These are phyloP conservation scores for Apantesis nais DNA, from an alignment of 2,888 invertebrate genomes.

Conservation along the genomic window DNA sequence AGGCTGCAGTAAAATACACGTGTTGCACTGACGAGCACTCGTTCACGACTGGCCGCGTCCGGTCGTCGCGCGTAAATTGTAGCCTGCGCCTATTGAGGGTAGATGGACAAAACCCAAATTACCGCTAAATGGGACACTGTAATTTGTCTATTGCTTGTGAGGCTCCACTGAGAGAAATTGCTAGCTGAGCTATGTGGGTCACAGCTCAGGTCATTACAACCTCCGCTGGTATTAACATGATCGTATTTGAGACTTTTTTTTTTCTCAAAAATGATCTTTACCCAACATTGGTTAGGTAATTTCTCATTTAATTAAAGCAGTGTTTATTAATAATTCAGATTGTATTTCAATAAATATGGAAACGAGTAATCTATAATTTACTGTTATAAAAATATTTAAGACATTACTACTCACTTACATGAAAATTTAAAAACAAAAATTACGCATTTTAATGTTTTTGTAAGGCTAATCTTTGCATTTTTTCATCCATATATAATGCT, in stretches of 20 bases:
- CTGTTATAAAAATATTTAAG: neutral
- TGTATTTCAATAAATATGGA: neutral
- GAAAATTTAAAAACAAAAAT: no score
- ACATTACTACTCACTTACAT: neutral
- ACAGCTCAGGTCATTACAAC: constrained; percentile 39
- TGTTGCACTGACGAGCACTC: constrained; percentile 57
- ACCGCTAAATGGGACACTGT: constrained; percentile 69
- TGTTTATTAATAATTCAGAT: neutral
- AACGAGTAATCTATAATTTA: no score
- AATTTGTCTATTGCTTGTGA: constrained; percentile 68
- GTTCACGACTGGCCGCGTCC: constrained; percentile 69
- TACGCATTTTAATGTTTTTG: no score
- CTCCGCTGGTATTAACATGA: constrained; percentile 15
- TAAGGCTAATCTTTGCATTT: neutral
- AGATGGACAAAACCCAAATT: constrained; percentile 70
- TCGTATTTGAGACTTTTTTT: constrained; percentile 1
- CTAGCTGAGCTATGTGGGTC: constrained; percentile 54
- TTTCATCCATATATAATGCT: neutral
- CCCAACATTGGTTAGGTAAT: neutral
- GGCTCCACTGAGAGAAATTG: constrained; percentile 61
- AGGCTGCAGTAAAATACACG: constrained; percentile 75
- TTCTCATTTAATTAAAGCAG: neutral
- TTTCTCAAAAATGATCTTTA: neutral
- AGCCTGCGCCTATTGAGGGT: constrained; percentile 63
- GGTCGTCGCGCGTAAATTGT: constrained; percentile 77